phyloP scores from a whole-genome alignment of 2,888 invertebrate species.

The Drosophila paracracens region DNA sequence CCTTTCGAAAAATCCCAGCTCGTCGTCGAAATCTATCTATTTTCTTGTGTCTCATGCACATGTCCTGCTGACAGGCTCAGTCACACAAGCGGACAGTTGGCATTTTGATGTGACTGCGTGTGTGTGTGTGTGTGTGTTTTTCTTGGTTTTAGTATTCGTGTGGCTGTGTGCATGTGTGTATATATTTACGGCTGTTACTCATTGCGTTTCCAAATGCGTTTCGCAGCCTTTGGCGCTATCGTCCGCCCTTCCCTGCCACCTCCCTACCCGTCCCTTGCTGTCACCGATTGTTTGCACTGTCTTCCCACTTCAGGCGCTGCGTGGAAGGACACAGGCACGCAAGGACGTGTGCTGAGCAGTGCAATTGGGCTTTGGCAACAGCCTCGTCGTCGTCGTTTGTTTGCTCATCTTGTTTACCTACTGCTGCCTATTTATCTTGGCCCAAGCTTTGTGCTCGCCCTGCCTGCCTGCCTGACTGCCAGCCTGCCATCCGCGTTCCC shows the following conservation, averaged over 20 bases:
- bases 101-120: constrained; percentile 64
- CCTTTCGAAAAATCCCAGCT: constrained; percentile 47
- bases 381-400: constrained; percentile 42
- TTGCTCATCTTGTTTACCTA: constrained; percentile 76
- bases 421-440: constrained; percentile 79
- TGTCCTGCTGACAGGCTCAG: constrained; percentile 78
- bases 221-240: constrained; percentile 60
- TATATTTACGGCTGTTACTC: constrained; percentile 35
- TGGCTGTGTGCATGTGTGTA: not conserved
- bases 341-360: constrained; percentile 16
- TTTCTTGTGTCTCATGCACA: constrained; percentile 65
- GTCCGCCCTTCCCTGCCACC: not conserved
- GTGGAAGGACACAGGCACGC: constrained; percentile 1
- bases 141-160: not conserved
- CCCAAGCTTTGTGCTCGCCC: constrained; percentile 35
- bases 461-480: not conserved
- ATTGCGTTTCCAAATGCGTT: constrained; percentile 76
- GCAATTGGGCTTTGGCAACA: constrained; percentile 40
- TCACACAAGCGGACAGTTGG: constrained; percentile 75
- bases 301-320: constrained; percentile 23
- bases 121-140: constrained; percentile 11
- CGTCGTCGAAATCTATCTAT: constrained; percentile 71
- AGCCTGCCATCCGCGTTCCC: constrained; percentile 1
- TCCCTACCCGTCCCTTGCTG: not conserved
- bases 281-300: constrained; percentile 42